phyloP scores from a whole-genome alignment of 2,888 invertebrate species.

The Meghimatium bilineatum region DNA sequence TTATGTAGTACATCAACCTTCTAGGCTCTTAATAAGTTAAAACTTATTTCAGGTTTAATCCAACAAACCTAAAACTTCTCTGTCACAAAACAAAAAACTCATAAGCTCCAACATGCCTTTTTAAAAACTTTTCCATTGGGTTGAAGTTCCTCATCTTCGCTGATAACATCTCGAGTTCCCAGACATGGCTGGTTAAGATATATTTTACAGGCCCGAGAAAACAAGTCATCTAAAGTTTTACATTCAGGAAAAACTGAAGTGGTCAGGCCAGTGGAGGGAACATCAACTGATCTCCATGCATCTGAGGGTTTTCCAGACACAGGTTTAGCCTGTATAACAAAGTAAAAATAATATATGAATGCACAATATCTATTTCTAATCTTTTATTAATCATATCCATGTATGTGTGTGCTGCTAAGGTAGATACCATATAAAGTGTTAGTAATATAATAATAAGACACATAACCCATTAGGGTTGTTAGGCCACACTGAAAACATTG shows the following conservation, averaged over 20 bases:
- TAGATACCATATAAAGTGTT: too few species aligned
- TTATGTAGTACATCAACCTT: too few species aligned
- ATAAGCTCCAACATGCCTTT: conserved; percentile 82
- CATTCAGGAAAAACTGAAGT: conserved; percentile 75
- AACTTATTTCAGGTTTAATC: too few species aligned
- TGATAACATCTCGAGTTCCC: conserved; percentile 91
- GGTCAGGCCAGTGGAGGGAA: conserved; percentile 61
- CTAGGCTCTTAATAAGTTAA: too few species aligned
- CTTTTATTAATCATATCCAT: too few species aligned
- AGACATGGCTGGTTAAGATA: conserved; percentile 87
- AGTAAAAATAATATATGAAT: too few species aligned
- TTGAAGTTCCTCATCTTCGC: conserved; percentile 95
- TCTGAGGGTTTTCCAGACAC: conserved; percentile 58
- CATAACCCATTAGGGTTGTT: too few species aligned
- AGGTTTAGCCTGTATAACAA: conserved; percentile 61
- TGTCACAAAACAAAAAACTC: background rate
- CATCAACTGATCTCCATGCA: conserved; percentile 73
- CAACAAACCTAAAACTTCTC: too few species aligned
- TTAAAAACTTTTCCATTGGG: conserved; percentile 96
- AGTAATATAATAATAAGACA: too few species aligned
- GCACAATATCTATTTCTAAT: too few species aligned
- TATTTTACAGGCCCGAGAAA: conserved; percentile 86
- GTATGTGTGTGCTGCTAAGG: too few species aligned
- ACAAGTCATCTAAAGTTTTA: conserved; percentile 81
- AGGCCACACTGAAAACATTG: too few species aligned